Percentiles rank a stretch among this genome's conserved stretches.
These are phyloP conservation scores for Coreius guichenoti DNA, from an alignment of 2,797 vertebrate genomes.

Conservation along the genomic window DNA sequence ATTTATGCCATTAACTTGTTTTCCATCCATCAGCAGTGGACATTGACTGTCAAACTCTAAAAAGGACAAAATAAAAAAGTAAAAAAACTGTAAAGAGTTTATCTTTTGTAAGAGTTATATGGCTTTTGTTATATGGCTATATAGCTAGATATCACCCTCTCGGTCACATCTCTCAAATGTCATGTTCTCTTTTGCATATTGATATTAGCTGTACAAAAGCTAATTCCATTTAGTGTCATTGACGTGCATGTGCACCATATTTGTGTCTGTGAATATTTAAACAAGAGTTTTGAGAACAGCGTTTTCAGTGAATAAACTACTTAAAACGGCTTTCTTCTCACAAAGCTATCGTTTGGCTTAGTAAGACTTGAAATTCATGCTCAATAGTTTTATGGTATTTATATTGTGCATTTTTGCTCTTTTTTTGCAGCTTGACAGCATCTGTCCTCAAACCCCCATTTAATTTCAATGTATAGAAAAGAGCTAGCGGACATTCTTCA, in stretches of 20 bases:
- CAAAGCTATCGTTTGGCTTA: not conserved
- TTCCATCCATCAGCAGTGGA: not conserved
- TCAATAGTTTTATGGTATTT: not conserved
- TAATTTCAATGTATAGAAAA: not conserved
- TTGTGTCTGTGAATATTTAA: not conserved
- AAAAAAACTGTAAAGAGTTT: not conserved
- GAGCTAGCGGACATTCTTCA: not conserved
- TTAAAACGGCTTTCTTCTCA: not conserved
- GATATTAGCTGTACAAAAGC: not conserved
- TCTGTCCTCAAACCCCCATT: not conserved
- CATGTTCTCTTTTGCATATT: not conserved
- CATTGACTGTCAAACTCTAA: not conserved
- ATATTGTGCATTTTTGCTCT: not conserved
- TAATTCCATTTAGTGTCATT: too few relatives aligned
- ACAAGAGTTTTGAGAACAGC: not conserved
- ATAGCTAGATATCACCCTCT: too few relatives aligned
- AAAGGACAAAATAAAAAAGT: not conserved
- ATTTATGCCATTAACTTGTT: not conserved
- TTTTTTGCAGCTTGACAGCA: not conserved
- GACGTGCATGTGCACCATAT: not conserved
- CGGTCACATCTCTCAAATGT: not conserved
- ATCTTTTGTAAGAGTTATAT: too few relatives aligned
- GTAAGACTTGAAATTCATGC: not conserved
- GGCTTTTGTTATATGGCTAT: too few relatives aligned
- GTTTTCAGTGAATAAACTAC: not conserved